phyloP scores from a whole-genome alignment of 2,888 invertebrate genomes.

The Peribatodes rhomboidaria region DNA sequence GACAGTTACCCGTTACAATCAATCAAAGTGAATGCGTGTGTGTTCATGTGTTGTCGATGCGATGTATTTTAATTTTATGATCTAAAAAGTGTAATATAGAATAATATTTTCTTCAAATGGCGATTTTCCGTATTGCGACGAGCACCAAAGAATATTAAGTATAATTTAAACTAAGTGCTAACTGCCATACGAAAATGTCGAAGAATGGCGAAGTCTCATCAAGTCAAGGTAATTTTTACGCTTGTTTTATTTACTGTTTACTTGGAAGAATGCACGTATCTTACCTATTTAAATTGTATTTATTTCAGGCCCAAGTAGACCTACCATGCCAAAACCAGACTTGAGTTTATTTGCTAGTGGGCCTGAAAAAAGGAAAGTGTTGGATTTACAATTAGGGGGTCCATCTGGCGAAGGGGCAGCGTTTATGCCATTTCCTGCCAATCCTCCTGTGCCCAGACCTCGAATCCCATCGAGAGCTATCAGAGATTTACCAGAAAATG shows the following conservation, averaged over 20 bases:
- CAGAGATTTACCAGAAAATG: slow-evolving; percentile 80
- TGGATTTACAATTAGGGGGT: slow-evolving; percentile 86
- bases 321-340: slow-evolving; percentile 78
- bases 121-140: slow-evolving; percentile 63
- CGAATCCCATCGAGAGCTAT: slow-evolving; percentile 77
- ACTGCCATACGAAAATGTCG: slow-evolving; percentile 86
- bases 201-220: slow-evolving; percentile 90
- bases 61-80: slow-evolving; percentile 61
- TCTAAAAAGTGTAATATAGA: slow-evolving; percentile 62
- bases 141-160: slow-evolving; percentile 69
- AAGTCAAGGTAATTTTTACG: slow-evolving; percentile 82
- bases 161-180: slow-evolving; percentile 52
- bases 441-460: slow-evolving; percentile 66
- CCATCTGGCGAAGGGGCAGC: slow-evolving; percentile 81
- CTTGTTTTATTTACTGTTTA: slow-evolving; percentile 32
- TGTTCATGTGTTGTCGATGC: slow-evolving; percentile 59
- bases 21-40: slow-evolving; percentile 35
- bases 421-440: slow-evolving; percentile 81
- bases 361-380: slow-evolving; percentile 86
- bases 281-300: slow-evolving; percentile 27
- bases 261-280: not conserved
- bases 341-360: slow-evolving; percentile 71
- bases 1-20: not conserved
- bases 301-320: slow-evolving; percentile 78
- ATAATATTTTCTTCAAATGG: slow-evolving; percentile 71